Evolutionary conservation across 2,888 invertebrate species (phyloP).

Genomic region (Synanthedon tipuliformis): DNA sequence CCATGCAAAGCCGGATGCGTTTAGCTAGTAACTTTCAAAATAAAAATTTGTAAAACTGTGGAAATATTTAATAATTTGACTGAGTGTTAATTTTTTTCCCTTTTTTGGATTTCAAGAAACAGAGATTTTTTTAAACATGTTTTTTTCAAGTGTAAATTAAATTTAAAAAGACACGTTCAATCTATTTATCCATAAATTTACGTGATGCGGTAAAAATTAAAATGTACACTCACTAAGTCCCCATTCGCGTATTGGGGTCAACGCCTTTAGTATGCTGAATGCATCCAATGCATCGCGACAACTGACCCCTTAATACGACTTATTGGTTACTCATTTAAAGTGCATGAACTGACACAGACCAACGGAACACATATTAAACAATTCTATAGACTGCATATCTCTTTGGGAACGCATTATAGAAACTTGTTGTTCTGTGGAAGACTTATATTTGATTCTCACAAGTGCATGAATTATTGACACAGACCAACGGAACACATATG

Average conservation of each 20-base stretch:
- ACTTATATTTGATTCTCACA: neutral
- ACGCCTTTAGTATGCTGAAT: slow-evolving; percentile 51
- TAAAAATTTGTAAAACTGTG: no score
- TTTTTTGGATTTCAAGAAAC: no score
- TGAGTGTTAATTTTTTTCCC: no score
- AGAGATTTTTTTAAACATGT: no score
- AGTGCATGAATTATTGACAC: slow-evolving; percentile 15
- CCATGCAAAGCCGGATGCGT: no score
- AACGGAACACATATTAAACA: slow-evolving; percentile 9
- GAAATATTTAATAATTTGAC: no score
- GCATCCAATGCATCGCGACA: slow-evolving; percentile 54
- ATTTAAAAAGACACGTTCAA: no score
- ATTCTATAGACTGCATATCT: neutral
- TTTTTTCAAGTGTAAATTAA: no score
- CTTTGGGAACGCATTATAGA: neutral
- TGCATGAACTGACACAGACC: slow-evolving; percentile 39
- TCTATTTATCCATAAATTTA: neutral
- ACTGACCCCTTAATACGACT: slow-evolving; percentile 63
- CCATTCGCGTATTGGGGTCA: slow-evolving; percentile 55
- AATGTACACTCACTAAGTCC: slow-evolving; percentile 23
- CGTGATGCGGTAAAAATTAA: neutral
- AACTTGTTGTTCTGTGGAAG: neutral
- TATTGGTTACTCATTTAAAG: slow-evolving; percentile 63
- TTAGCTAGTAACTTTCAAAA: no score
- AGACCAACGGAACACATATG: slow-evolving; percentile 18